Evolutionary conservation across 2,888 invertebrate genomes (phyloP), one percentile per base, ranked within the genome.

Genomic region (Antitype chi): DNA sequence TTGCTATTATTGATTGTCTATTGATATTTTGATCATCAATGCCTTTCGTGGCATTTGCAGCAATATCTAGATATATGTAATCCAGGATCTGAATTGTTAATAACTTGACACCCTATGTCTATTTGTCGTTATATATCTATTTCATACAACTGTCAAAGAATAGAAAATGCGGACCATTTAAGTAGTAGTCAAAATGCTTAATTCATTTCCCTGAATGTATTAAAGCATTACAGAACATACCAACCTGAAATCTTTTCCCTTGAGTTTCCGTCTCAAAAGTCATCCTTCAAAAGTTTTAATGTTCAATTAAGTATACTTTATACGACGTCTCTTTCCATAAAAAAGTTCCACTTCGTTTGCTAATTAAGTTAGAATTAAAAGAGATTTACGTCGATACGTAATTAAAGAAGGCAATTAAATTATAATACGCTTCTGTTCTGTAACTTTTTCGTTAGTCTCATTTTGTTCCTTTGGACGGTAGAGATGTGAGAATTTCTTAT

Each of bases 381-480:
- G 67, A 85, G 85, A 77, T 83, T 83, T 75, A 78, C 78, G 72
- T 78, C 85, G 83, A 85, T 85, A 85, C 85, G 85, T 81, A 85
- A 85, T 86, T 80, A 86, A 85, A 82, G 78, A 86, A 83, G 77
- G 77, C 85, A 86, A 86, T 86, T 81, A 86, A 85, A 87, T 86
- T 86, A 85, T 87, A 85, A 86, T 87, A 81, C 85, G 75, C 77
- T 80, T 73, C 83, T 85, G 83, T 83, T 83, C 83, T 78, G 78
- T 59, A 76, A 85, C 81, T 85, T 85, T 86, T 86, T 83, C 28
- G 38, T 64, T 79, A 59, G 66, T 85, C 76, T 83, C 70, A 70
- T 86, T 85, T 81, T 68, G 70, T 74, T 64, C 68, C 71, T 52
- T 55, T 55, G 23, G 70, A 63, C 25, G 0, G 0, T 85, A 81